phyloP scores from a whole-genome alignment of 1,140 invertebrate genomes.

The Drosophila ananassae region DNA sequence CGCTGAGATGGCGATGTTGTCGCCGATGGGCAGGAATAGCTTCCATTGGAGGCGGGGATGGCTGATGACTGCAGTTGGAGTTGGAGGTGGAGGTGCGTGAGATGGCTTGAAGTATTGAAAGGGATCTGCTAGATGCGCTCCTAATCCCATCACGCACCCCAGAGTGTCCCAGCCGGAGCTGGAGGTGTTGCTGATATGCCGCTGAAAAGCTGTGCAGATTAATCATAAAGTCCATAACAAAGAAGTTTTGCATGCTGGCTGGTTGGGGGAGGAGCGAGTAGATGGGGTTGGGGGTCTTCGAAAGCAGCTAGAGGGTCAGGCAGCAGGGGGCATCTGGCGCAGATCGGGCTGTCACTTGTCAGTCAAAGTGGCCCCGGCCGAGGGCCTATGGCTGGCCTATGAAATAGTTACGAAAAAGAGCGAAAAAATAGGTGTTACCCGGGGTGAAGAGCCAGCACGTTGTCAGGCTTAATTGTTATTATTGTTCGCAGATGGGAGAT shows the following conservation, averaged over 20 bases:
- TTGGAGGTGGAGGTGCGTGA: slow-evolving; percentile 13
- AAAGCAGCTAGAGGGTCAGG: slow-evolving; percentile 5
- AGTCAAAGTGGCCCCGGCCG: slow-evolving; percentile 50
- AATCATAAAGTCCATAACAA: slow-evolving; percentile 68
- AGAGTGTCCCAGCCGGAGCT: slow-evolving; percentile 6
- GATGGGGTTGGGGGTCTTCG: neutral
- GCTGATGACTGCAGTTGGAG: neutral
- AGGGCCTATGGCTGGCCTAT: slow-evolving; percentile 40
- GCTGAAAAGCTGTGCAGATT: slow-evolving; percentile 63
- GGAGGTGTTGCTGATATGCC: slow-evolving; percentile 66
- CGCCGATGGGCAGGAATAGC: slow-evolving; percentile 18
- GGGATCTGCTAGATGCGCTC: slow-evolving; percentile 28
- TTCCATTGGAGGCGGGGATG: neutral
- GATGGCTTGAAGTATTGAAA: slow-evolving; percentile 21
- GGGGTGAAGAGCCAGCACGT: slow-evolving; percentile 27
- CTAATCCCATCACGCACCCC: slow-evolving; percentile 43
- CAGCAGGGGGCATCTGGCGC: slow-evolving; percentile 37
- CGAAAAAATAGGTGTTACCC: slow-evolving; percentile 62
- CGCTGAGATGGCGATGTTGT: slow-evolving; percentile 5
- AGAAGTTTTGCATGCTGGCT: slow-evolving; percentile 56
- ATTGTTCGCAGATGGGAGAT: slow-evolving; percentile 49
- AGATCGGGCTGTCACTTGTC: slow-evolving; percentile 59
- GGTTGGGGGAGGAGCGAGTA: slow-evolving; percentile 3
- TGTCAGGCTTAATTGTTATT: slow-evolving; percentile 72
- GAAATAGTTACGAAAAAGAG: slow-evolving; percentile 50